Conservation (phyloP, 2,888 invertebrate species). For the Acrocyrtus sp. region DNA sequence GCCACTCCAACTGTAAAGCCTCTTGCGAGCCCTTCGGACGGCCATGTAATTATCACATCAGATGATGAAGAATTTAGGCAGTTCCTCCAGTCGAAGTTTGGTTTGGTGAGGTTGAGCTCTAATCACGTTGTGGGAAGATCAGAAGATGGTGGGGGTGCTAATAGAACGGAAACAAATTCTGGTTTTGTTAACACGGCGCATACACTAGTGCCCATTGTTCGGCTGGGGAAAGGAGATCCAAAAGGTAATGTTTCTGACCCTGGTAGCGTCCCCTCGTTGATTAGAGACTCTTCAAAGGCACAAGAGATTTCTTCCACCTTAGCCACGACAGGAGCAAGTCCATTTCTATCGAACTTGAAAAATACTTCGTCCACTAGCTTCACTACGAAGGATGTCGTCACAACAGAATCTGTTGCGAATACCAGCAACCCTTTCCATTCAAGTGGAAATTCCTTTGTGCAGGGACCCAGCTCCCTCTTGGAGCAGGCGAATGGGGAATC, state of each 20-base stretch:
- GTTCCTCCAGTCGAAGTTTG: constrained; percentile 51
- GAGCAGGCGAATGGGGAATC: too few species aligned
- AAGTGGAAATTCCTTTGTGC: too few species aligned
- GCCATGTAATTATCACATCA: constrained; percentile 50
- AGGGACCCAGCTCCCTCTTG: too few species aligned
- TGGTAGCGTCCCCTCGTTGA: background rate
- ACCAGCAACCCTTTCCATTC: too few species aligned
- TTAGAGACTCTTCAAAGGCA: constrained; percentile 9
- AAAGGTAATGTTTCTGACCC: constrained; percentile 14
- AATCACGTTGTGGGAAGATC: constrained; percentile 10
- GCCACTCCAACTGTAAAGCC: constrained; percentile 46
- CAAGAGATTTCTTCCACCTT: constrained; percentile 19
- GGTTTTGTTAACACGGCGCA: constrained; percentile 20
- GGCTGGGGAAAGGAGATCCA: background rate
- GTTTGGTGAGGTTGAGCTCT: constrained; percentile 25
- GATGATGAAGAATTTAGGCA: constrained; percentile 57
- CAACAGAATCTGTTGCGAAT: too few species aligned
- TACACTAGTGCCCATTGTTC: constrained; percentile 22
- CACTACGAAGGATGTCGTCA: too few species aligned
- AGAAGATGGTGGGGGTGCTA: constrained; percentile 9
- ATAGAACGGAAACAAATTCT: constrained; percentile 13
- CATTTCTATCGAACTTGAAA: constrained; percentile 6
- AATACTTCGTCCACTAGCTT: too few species aligned
- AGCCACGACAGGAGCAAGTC: background rate
- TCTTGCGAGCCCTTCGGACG: constrained; percentile 27